Conservation (phyloP, 2,888 invertebrate species). For the Ophonus ardosiacus region DNA sequence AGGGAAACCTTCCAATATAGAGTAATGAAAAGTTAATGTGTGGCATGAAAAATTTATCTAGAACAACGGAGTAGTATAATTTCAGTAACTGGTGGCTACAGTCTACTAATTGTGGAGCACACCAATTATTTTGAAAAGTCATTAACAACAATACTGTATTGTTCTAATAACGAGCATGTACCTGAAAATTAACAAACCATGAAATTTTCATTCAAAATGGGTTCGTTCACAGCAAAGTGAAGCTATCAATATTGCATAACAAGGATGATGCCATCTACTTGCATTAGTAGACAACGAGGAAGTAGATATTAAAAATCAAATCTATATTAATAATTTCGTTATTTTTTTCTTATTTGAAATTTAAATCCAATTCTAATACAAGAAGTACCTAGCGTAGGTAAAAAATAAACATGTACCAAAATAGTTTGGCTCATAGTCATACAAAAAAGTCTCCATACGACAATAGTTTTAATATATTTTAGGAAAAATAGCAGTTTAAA, state of each 20-base stretch:
- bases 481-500: no score
- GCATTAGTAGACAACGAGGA: neutral
- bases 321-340: neutral
- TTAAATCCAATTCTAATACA: no score
- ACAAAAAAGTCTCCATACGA: no score
- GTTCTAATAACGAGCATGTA: constrained; percentile 53
- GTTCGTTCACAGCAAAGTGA: constrained; percentile 49
- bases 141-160: constrained; percentile 53
- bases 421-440: no score
- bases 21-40: neutral
- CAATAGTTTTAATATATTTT: no score
- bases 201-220: constrained; percentile 52
- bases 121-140: constrained; percentile 49
- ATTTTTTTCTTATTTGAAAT: no score
- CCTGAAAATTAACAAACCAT: constrained; percentile 52
- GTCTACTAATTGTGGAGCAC: constrained; percentile 47
- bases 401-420: no score
- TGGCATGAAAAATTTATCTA: constrained; percentile 22
- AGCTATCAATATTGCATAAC: constrained; percentile 35
- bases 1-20: neutral
- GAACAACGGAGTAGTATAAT: constrained; percentile 36
- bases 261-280: constrained; percentile 3
- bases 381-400: no score
- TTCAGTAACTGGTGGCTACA: constrained; percentile 46
- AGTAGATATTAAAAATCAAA: neutral